Evolutionary conservation across 23 tunicate species (phyloP).

Genomic region (Oikopleura dioica): DNA sequence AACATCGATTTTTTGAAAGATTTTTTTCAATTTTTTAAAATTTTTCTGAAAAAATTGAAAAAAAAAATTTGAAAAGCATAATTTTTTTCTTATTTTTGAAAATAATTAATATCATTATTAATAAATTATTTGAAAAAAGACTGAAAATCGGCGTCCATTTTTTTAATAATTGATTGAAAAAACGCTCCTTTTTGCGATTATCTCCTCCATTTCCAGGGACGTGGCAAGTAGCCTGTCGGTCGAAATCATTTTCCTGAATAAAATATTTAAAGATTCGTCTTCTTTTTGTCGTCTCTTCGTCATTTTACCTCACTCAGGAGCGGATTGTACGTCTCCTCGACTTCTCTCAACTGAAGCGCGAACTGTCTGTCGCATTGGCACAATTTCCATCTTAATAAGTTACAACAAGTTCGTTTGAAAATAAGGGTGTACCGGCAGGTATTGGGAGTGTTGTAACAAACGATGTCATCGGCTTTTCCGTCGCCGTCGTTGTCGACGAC

Average conservation of each 20-base stretch:
- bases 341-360: neutral
- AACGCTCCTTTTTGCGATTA: too few species aligned
- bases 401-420: neutral
- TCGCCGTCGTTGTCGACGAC: neutral
- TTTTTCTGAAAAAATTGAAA: too few species aligned
- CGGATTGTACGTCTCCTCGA: neutral
- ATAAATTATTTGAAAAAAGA: too few species aligned
- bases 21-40: too few species aligned
- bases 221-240: neutral
- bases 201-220: neutral
- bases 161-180: too few species aligned
- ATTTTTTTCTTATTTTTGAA: too few species aligned
- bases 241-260: neutral
- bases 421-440: neutral
- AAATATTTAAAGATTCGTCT: too few species aligned
- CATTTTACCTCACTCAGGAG: neutral
- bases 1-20: too few species aligned
- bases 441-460: neutral
- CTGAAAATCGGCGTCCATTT: too few species aligned
- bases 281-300: too few species aligned
- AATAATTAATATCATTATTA: too few species aligned
- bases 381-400: neutral
- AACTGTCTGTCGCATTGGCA: slow-evolving; percentile 9
- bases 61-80: too few species aligned
- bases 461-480: neutral